Percentiles rank a stretch among this genome's conserved stretches.
phyloP scores from a whole-genome alignment of 2,113 vertebrate species.

The Microtus pennsylvanicus region DNA sequence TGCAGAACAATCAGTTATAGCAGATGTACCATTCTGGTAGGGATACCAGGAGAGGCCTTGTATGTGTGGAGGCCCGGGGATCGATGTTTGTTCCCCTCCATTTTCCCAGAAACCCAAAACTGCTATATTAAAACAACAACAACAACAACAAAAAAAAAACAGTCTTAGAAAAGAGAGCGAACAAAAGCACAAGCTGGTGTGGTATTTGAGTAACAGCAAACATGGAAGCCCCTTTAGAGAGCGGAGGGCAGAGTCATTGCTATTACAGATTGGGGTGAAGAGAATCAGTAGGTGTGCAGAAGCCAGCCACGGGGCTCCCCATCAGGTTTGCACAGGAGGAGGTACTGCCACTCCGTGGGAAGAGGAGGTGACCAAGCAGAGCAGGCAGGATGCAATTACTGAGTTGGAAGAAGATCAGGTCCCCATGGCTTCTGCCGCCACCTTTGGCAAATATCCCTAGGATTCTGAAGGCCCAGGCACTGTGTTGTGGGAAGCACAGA shows the following conservation, averaged over 20 bases:
- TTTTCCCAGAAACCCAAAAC: background rate
- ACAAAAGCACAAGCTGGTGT: background rate
- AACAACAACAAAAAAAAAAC: background rate
- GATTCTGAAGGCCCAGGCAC: background rate
- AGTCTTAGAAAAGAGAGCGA: background rate
- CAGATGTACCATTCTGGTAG: too few relatives aligned
- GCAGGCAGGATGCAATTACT: background rate
- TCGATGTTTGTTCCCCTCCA: background rate
- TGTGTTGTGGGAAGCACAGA: background rate
- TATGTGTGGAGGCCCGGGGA: background rate
- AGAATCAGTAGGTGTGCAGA: background rate
- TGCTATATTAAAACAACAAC: background rate
- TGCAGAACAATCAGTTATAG: background rate
- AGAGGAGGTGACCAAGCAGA: background rate
- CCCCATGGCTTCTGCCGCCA: background rate
- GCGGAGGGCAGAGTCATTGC: background rate
- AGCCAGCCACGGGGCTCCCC: background rate
- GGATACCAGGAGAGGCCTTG: background rate
- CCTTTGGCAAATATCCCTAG: background rate
- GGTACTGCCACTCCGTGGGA: fast-evolving
- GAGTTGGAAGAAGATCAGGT: background rate
- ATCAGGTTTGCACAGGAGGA: background rate
- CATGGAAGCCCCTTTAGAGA: background rate
- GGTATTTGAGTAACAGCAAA: background rate
- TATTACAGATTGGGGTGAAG: background rate